A percentile compares a stretch with the other conserved stretches of the same genome.
These are phyloP conservation scores for Ambastaia sidthimunki DNA, from an alignment of 2,797 vertebrate genomes.

Conservation along the genomic window DNA sequence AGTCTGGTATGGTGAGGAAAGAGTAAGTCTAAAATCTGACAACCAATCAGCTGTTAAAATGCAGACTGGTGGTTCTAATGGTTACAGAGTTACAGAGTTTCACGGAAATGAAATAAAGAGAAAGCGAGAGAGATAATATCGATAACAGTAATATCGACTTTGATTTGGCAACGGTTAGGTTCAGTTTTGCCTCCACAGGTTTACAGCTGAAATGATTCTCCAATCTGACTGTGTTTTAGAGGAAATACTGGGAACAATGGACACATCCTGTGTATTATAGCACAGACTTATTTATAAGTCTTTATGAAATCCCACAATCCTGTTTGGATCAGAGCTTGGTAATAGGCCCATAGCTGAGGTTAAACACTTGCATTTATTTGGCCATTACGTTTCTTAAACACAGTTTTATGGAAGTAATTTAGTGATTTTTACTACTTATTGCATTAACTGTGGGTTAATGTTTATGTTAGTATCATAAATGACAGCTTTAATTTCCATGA, in stretches of 20 bases:
- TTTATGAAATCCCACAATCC: too few relatives aligned
- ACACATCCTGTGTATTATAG: constrained; percentile 31
- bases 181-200: neutral
- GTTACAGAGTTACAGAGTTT: constrained; percentile 26
- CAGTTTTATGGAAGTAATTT: too few relatives aligned
- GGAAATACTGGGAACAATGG: constrained; percentile 44
- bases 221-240: constrained; percentile 18
- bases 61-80: constrained; percentile 20
- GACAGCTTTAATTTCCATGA: too few relatives aligned
- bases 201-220: neutral
- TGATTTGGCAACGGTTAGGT: constrained; percentile 15
- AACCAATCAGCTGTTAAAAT: neutral
- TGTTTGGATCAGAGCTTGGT: too few relatives aligned
- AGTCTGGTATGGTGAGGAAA: neutral
- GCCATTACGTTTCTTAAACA: too few relatives aligned
- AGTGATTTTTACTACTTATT: too few relatives aligned
- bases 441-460: too few relatives aligned
- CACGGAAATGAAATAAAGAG: constrained; percentile 40
- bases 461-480: too few relatives aligned
- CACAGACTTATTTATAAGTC: constrained; percentile 27
- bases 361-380: too few relatives aligned
- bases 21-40: neutral
- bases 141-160: constrained; percentile 16
- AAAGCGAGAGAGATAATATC: neutral
- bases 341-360: too few relatives aligned